Base-by-base conservation (phyloP, 2,797 vertebrate genomes). In the Pangasius macronema region DNA sequence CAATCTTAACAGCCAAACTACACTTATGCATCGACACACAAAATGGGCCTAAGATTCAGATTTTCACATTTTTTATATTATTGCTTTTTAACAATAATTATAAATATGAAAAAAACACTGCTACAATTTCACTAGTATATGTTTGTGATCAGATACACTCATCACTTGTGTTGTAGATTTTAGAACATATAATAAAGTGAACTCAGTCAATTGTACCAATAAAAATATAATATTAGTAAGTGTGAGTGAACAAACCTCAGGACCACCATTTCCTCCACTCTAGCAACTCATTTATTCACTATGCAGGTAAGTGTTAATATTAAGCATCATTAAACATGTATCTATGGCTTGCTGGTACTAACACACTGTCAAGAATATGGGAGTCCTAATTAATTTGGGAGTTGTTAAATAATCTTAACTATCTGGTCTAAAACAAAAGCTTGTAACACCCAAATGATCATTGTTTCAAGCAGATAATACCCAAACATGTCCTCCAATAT, bases 401-500 rank as follows among this genome's bases (percentile, higher is more conserved):
- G 42, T n/a, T n/a, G 72, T 49, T 75, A 73, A 46, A 49, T 75
- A 46, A 14, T 18, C 3, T 70, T n/a, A n/a, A 75, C 14, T 13
- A 76, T 4, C 46, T 10, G 49, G 57, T 20, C 49, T 33, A 55
- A 77, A 36, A 33, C 13, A 55, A 55, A 77, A 77, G 46, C 13
- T 51, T 11, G 16, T n/a, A 75, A 75, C 10, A 36, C 10, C 10
- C 24, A 49, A 75, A 51, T 51, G 27, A 16, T 1, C 36, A 39
- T 39, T 76, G 27, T 76, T 30, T 51, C 14, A 75, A 75, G 73
- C 24, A 27, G 4, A 75, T 11, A 51, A 76, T 49, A 73, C 36
- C 36, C 4, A 7, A 75, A 49, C 8, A 6, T 51, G 46, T 77
- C 94, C 55, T 95, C 95, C 61, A 42, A 93, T 94, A 94, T 93